These are phyloP conservation scores for Achatina immaculata DNA, from an alignment of 1,140 invertebrate species.

Conservation along the genomic window DNA sequence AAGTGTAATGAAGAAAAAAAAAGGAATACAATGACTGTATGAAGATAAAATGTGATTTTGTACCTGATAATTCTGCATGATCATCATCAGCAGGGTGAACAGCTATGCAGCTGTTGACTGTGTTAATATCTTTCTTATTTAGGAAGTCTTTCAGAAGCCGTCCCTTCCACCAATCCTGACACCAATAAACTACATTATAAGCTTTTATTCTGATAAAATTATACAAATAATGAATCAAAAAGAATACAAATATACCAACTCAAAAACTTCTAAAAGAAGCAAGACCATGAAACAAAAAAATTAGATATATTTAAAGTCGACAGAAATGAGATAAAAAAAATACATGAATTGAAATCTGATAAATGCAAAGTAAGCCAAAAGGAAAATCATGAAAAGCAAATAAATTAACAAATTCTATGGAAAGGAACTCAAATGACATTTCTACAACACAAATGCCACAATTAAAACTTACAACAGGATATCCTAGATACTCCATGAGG, in stretches of 20 bases:
- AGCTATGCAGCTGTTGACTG: constrained; percentile 50
- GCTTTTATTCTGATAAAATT: not conserved
- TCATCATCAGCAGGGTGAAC: constrained; percentile 22
- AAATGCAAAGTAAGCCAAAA: not conserved
- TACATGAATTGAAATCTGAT: not conserved
- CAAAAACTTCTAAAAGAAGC: not conserved
- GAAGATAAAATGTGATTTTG: not conserved
- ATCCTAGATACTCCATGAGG: constrained; percentile 48
- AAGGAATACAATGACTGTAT: not conserved
- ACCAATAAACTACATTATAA: constrained; percentile 8
- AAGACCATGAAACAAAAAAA: too few species aligned
- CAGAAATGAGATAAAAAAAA: not conserved
- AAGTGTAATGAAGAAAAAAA: not conserved
- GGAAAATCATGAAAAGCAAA: not conserved
- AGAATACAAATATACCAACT: not conserved
- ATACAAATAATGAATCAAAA: not conserved
- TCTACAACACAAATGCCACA: not conserved
- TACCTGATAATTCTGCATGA: constrained; percentile 14
- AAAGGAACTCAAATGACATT: not conserved
- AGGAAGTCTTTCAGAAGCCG: constrained; percentile 52
- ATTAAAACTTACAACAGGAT: constrained; percentile 48
- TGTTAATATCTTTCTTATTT: constrained; percentile 54
- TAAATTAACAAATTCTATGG: not conserved
- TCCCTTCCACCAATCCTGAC: constrained; percentile 52
- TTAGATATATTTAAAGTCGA: too few species aligned